Evolutionary conservation across 2,888 invertebrate species (phyloP).

Genomic region (Trichogramma evanescens): DNA sequence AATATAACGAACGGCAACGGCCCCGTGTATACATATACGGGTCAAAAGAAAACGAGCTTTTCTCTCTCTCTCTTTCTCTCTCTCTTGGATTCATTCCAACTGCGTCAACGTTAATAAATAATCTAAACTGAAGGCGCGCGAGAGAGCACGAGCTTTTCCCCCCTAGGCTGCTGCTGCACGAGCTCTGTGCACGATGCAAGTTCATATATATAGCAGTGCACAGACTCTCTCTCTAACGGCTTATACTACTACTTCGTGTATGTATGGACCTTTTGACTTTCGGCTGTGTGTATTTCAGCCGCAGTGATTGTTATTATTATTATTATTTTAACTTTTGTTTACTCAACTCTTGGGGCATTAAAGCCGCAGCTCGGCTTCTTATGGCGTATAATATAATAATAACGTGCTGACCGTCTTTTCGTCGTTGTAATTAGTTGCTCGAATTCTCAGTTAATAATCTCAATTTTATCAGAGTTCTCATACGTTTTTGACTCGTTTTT

Average conservation of each 20-base stretch:
- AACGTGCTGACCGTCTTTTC: no score
- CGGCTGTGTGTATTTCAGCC: neutral
- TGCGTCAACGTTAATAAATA: slow-evolving; percentile 19
- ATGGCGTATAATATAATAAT: no score
- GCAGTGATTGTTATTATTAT: no score
- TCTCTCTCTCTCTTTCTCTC: no score
- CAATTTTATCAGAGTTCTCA: no score
- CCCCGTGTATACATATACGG: neutral
- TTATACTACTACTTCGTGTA: neutral
- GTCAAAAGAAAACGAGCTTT: neutral
- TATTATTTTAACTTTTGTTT: no score
- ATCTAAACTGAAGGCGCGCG: neutral
- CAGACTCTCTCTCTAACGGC: no score
- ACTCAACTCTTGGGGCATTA: no score
- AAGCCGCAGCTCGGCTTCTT: no score
- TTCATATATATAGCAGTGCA: neutral
- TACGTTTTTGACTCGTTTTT: no score
- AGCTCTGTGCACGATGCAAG: neutral
- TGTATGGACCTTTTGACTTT: neutral
- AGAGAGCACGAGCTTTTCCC: neutral
- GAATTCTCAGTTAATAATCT: no score
- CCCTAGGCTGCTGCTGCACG: neutral
- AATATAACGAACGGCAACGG: neutral
- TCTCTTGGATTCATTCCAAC: slow-evolving; percentile 14
- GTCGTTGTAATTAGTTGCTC: no score